Conservation (phyloP, 2,888 invertebrate species). For the Drosophila phalerata region DNA sequence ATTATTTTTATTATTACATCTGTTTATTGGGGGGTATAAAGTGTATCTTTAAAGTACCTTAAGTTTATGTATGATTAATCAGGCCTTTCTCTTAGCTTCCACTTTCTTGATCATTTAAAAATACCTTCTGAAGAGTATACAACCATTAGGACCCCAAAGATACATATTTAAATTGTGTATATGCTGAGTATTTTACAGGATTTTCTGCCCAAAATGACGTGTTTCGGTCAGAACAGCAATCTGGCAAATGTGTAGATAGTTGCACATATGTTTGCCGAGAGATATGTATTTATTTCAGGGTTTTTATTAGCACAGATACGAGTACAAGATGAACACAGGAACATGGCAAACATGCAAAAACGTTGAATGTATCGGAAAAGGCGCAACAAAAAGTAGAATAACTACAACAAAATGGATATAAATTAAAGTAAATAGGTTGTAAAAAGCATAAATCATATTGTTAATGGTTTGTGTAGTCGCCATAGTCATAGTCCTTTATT, state of each 20-base stretch:
- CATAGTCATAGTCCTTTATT: constrained; percentile 49
- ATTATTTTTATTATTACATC: constrained; percentile 40
- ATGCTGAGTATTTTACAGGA: not conserved
- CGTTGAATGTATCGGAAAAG: constrained; percentile 26
- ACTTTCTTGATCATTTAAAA: not conserved
- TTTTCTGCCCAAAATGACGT: constrained; percentile 12
- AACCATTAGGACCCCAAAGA: not conserved
- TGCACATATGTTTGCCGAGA: constrained; percentile 14
- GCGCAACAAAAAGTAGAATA: constrained; percentile 22
- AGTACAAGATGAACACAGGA: constrained; percentile 41
- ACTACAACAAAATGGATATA: constrained; percentile 53
- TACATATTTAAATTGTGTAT: not conserved
- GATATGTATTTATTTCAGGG: constrained; percentile 17
- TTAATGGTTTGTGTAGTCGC: constrained; percentile 60
- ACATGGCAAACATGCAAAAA: constrained; percentile 61
- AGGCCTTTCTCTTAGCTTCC: not conserved
- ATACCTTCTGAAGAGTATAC: not conserved
- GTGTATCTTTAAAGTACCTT: not conserved
- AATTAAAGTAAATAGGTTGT: constrained; percentile 69
- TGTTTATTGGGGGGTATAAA: constrained; percentile 1
- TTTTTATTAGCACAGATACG: constrained; percentile 18
- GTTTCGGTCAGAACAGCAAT: not conserved
- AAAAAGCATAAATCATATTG: constrained; percentile 70
- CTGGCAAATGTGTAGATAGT: constrained; percentile 4
- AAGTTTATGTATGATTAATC: not conserved